Base-by-base conservation (phyloP, 1,140 invertebrate genomes). In the Solenopsis invicta region DNA sequence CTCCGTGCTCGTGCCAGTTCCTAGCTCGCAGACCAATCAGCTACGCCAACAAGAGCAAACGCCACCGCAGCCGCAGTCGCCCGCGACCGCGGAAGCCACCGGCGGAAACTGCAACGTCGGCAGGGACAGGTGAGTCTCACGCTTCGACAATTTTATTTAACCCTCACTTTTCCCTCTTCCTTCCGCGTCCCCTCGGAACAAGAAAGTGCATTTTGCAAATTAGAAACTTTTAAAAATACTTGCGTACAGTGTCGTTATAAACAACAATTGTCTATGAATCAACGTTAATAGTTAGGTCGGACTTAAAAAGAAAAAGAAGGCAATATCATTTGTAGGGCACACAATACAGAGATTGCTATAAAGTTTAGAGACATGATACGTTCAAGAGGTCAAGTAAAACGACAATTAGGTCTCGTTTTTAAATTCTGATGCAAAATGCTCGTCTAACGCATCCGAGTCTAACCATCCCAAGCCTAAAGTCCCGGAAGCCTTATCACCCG, bases 1-100 rank as follows among this genome's bases (percentile, higher is more conserved):
- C 18, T 94, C 94, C 1, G 93, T 95, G 13, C 86, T 94, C 5
- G 93, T 94, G 34, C 92, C 93, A 45, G 93, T 94, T 8, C 93
- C 94, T 21, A 91, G 88, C 37, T 80, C 92, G 74, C 91, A 93
- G 69, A 91, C 88, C 41, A 88, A 80, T 45, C 91, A 93, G 34
- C 92, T 94, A 34, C 93, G 81, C 8, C 93, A 93, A 48, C 88
- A 92, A 62, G 89, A 91, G 52, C 90, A 91, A 52, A 75, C 88
- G 1, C 90, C 74, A 21, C 72, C 87, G 8, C 89, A 95, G 54
- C 91, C 94, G 0, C 92, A 91, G 37, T 92, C 93, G 0, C 93
- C 93, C 0, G 91, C 90, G 5, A 94, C 89, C 18, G 93, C 92
- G 6, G 93, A 95, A 66, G 52, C 62, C 13, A 80, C 87, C 62